Base-by-base conservation (phyloP, 2,113 vertebrate species). In the Ptilonorhynchus violaceus region DNA sequence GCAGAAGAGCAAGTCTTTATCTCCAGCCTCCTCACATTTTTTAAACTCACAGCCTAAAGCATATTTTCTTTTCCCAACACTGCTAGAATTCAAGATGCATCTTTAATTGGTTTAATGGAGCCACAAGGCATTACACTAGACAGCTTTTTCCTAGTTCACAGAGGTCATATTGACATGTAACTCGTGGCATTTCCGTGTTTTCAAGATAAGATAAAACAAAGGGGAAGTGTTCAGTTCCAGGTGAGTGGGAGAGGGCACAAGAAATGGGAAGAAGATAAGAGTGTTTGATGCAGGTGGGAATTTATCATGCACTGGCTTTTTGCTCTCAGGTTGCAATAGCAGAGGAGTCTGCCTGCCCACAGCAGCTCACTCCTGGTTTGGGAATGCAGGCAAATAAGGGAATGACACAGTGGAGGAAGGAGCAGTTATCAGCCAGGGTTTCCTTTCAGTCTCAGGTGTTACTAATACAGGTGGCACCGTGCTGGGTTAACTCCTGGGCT, bases 161-260 rank as follows among this genome's bases (percentile, higher is more conserved):
- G 87, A 96, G 98, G 98, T 98, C 98, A 98, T 98, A 98, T 98
- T 98, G 98, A 98, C 98, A 97, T 97, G 95, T 93, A 97, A 91
- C 97, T 97, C 81, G 31, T 97, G 98, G 98, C 97, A 98, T 98
- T 98, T 98, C 98, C 98, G 98, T 97, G 96, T 98, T 96, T 94
- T 92, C 90, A 94, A 98, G 98, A 98, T 98, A 98, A 98, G 98
- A 98, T 98, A 98, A 97, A 97, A 95, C 95, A 72, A 89, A 98
- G 97, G 97, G 98, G 98, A 98, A 98, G 98, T 96, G 97, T 97
- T 98, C 64, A 78, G 98, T 98, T 98, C 98, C 98, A 98, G 98
- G 97, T 98, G 98, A 98, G 96, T 96, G 97, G 94, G 92, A 97
- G 97, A 97, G 96, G 88, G 94, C 96, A 84, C 88, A 94, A 97